Base-by-base conservation (phyloP, 2,797 vertebrate genomes). In the Cottoperca gobio region DNA sequence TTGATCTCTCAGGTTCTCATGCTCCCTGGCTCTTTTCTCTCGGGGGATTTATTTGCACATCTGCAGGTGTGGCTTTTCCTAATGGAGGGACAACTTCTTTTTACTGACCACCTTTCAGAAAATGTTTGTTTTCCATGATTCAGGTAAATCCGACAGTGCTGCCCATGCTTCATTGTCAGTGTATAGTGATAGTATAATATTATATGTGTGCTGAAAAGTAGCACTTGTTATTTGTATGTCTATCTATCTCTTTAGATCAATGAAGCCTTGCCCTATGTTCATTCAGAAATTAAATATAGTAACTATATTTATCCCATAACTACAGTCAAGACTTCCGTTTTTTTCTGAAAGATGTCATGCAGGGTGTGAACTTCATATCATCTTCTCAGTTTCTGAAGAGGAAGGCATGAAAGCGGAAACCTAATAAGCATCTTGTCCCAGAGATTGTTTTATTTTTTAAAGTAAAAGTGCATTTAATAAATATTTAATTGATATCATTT, bases 141-240 rank as follows among this genome's bases (percentile, higher is more conserved):
- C 40, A 40, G 40, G 65, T 48, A 55, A 64, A 65, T 59, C 13
- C 26, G 45, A 28, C 54, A 71, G 66, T 45, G 11, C 12, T n/a
- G 28, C 4, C n/a, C 7, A 31, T 46, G 40, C 11, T 42, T 21
- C 11, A 28, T 11, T 40, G 9, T 26, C 3, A 24, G 2, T 49
- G 23, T 37, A 19, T 12, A 0, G 8, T 37, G 61, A 35, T n/a
- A n/a, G n/a, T n/a, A n/a, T 39, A 12, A 16, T 17, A 54, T 33
- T 12, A 2, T 26, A 21, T 17, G 39, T 26, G 16, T 26, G 5
- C 55, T 28, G 21, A 59, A 42, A 57, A 37, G 1, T 23, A 21
- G 46, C 45, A 21, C 6, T 6, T 6, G 33, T n/a, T n/a, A n/a
- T n/a, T n/a, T n/a, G n/a, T n/a, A n/a, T n/a, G n/a, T n/a, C n/a